phyloP scores from a whole-genome alignment of 2,113 vertebrate species.

The Pyrgilauda ruficollis region DNA sequence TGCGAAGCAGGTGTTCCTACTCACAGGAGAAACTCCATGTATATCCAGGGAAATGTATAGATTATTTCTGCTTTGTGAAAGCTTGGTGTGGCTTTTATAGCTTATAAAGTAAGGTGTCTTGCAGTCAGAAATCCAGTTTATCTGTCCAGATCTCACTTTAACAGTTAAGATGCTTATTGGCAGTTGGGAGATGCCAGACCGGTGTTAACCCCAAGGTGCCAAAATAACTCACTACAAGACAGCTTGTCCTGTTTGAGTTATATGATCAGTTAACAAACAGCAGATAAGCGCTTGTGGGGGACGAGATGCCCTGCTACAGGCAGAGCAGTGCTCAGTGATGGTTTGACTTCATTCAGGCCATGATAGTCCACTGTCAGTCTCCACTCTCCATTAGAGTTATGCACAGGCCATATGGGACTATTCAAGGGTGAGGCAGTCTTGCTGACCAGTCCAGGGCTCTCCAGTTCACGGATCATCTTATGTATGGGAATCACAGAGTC shows the following conservation, averaged over 20 bases:
- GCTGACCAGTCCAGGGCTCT: too few species aligned
- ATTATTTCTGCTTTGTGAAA: neutral
- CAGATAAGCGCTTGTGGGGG: neutral
- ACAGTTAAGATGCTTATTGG: neutral
- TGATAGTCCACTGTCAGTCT: too few species aligned
- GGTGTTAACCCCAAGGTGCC: neutral
- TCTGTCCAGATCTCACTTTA: neutral
- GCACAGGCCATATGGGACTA: too few species aligned
- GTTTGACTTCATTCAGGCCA: too few species aligned
- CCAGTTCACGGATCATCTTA: too few species aligned
- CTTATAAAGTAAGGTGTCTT: neutral
- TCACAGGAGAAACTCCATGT: neutral
- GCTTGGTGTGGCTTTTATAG: neutral
- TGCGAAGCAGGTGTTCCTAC: rapidly evolving
- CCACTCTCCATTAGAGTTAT: too few species aligned
- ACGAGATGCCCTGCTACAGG: neutral
- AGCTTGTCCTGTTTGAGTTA: neutral
- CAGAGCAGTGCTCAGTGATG: too few species aligned
- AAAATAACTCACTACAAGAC: neutral
- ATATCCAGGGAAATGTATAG: neutral
- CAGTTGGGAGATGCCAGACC: neutral
- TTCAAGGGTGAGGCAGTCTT: too few species aligned
- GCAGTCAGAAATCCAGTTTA: neutral
- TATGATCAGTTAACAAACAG: neutral
- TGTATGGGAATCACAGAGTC: too few species aligned